Evolutionary conservation across 2,113 vertebrate species (phyloP).

Genomic region (Eulemur rufifrons): DNA sequence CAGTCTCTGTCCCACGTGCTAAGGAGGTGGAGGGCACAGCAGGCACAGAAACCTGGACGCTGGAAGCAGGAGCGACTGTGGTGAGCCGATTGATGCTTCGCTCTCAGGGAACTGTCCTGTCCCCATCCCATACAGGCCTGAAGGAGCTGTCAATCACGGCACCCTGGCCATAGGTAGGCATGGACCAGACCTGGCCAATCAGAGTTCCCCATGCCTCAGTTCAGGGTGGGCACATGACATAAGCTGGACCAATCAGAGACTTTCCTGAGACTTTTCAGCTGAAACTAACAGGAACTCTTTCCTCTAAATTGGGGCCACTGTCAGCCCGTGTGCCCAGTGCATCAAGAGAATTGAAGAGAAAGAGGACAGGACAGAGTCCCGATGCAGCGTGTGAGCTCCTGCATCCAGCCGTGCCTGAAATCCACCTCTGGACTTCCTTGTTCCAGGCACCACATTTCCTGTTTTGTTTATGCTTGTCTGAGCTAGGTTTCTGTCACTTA

Average conservation of each 20-base stretch:
- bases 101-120: fast-evolving
- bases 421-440: background rate
- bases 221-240: background rate
- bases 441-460: background rate
- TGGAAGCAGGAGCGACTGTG: background rate
- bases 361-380: background rate
- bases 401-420: background rate
- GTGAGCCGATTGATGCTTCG: too few relatives aligned
- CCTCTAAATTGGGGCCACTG: background rate
- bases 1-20: background rate
- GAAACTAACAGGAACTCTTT: background rate
- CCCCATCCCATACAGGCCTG: background rate
- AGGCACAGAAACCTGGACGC: fast-evolving
- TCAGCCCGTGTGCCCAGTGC: background rate
- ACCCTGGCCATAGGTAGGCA: background rate
- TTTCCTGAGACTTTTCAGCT: background rate
- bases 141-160: background rate
- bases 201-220: background rate
- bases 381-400: background rate
- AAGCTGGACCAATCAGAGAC: background rate
- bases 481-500: background rate
- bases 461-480: background rate
- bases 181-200: background rate
- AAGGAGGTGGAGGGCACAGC: background rate
- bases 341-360: background rate